phyloP scores from a whole-genome alignment of 1,140 invertebrate genomes.

The Pogonomyrmex californicus region DNA sequence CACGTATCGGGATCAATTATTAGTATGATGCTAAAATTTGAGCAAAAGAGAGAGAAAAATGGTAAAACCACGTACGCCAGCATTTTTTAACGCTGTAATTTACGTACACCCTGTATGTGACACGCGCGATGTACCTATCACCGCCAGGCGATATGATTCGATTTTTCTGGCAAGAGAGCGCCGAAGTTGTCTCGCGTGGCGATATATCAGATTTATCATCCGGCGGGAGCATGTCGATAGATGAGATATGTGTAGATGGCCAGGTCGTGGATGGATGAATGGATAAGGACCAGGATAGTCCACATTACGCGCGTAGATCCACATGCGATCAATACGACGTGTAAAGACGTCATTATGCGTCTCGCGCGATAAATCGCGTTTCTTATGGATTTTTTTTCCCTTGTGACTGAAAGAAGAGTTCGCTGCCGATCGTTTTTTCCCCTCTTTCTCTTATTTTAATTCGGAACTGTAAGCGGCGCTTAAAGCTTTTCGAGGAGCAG shows the following conservation, averaged over 20 bases:
- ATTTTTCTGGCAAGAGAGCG: slow-evolving; percentile 51
- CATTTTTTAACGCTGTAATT: slow-evolving; percentile 19
- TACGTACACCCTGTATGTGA: slow-evolving; percentile 11
- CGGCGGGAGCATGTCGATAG: slow-evolving; percentile 17
- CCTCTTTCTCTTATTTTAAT: not conserved
- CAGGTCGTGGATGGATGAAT: slow-evolving; percentile 15
- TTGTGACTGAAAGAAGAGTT: not conserved
- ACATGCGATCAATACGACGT: slow-evolving; percentile 36
- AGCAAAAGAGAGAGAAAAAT: not conserved
- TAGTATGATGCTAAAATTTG: too few relatives aligned
- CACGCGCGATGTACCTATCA: slow-evolving; percentile 26
- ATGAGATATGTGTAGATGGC: slow-evolving; percentile 26
- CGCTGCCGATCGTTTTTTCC: not conserved
- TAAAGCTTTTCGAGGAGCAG: not conserved
- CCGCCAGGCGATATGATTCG: slow-evolving; percentile 34
- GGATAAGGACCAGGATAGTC: slow-evolving; percentile 37
- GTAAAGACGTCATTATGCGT: slow-evolving; percentile 7
- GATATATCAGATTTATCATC: slow-evolving; percentile 61
- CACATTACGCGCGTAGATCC: slow-evolving; percentile 27
- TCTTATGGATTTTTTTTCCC: slow-evolving; percentile 4
- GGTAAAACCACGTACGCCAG: not conserved
- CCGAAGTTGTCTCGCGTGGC: slow-evolving; percentile 49
- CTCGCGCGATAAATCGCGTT: slow-evolving; percentile 17
- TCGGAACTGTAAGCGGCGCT: not conserved
- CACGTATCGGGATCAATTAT: not conserved